These are phyloP conservation scores for Gastracanthus pulcherrimus DNA, from an alignment of 2,888 invertebrate genomes.

Conservation along the genomic window DNA sequence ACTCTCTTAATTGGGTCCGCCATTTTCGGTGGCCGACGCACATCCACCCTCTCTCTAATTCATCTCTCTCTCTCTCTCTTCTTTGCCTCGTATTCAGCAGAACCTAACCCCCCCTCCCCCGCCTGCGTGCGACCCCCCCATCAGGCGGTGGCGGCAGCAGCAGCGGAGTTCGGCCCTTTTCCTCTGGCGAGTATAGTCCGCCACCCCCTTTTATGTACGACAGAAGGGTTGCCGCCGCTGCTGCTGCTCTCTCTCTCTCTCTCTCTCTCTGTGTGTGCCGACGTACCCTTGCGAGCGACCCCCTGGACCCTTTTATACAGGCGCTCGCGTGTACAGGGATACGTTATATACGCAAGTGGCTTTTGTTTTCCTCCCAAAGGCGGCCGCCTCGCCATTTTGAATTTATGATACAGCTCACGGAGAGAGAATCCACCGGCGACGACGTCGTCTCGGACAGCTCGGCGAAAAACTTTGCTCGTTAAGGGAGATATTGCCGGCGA, in stretches of 20 bases:
- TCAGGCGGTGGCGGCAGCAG: neutral
- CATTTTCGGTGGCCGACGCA: slow-evolving; percentile 73
- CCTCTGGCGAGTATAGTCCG: slow-evolving; percentile 49
- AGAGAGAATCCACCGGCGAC: slow-evolving; percentile 61
- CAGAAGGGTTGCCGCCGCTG: slow-evolving; percentile 71
- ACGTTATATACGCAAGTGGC: slow-evolving; percentile 71
- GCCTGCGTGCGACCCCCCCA: no score
- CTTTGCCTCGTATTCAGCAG: slow-evolving; percentile 26
- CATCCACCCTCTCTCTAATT: slow-evolving; percentile 62
- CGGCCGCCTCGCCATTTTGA: slow-evolving; percentile 74
- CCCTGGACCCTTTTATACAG: slow-evolving; percentile 62
- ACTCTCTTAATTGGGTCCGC: slow-evolving; percentile 76
- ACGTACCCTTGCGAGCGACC: neutral
- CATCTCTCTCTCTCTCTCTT: slow-evolving; percentile 59
- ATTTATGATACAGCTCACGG: slow-evolving; percentile 76
- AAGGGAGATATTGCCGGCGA: slow-evolving; percentile 54
- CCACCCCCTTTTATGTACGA: slow-evolving; percentile 57
- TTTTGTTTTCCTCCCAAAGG: slow-evolving; percentile 76
- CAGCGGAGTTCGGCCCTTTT: slow-evolving; percentile 57
- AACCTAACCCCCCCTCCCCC: slow-evolving; percentile 61
- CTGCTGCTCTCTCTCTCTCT: no score
- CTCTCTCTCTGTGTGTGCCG: neutral
- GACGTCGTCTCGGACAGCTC: slow-evolving; percentile 67
- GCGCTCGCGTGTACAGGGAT: neutral
- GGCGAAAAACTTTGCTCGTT: slow-evolving; percentile 76